Base-by-base conservation (phyloP, 2,113 vertebrate genomes). In the chimpanzee (Pan troglodytes) region DNA sequence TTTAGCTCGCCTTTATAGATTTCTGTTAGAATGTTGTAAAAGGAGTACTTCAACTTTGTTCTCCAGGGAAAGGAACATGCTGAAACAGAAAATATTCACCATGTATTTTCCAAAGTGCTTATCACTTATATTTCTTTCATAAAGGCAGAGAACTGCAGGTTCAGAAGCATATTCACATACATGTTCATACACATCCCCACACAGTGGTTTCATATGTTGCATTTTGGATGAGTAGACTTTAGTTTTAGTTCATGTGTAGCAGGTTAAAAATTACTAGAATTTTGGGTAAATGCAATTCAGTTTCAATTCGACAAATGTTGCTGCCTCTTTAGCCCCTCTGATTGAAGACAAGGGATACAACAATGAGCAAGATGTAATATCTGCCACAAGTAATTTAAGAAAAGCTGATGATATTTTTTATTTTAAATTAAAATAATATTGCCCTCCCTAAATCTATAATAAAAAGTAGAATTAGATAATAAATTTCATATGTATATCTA, bases 11-110 rank as follows among this genome's bases (percentile, higher is more conserved):
- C 89, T 95, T 93, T 93, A 32, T 83, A 84, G 80, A 93, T 95
- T 92, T 96, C 72, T 96, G 78, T 88, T 96, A 93, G 88, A 72
- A 89, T 89, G 57, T 67, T 97, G 18, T 94, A 78, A 95, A 96
- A 85, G 76, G 70, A 91, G n/a, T 64, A 75, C n/a, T 82, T 97
- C 55, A 88, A 32, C 45, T 87, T 97, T 97, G 59, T 72, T 30
- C 88, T 96, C 43, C 40, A 85, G 75, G 76, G 78, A 97, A 64
- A 78, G 50, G 85, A 67, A 57, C 68, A 35, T 82, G 32, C 92
- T 91, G 88, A 96, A 86, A 94, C 72, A 91, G 86, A 86, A 96
- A 97, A 89, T 93, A 90, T 92, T 96, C 82, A 82, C 72, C 9
- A 2, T 35, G 22, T 93, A 75, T 85, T 95, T 97, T 90, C 90